Evolutionary conservation across 2,113 vertebrate genomes (phyloP).

Genomic region (Atherinomorus stipes): DNA sequence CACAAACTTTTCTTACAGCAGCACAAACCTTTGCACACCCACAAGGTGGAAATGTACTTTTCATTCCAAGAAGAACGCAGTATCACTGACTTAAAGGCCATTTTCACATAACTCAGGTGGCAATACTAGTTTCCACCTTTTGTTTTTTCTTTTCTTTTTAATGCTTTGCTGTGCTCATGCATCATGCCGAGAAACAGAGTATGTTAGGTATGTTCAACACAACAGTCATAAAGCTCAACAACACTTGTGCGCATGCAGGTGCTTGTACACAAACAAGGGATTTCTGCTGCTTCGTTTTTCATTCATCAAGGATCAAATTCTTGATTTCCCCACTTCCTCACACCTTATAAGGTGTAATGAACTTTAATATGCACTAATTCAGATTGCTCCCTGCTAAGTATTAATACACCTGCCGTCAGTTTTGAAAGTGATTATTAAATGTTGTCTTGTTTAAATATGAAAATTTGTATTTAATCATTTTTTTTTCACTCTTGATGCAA

Average conservation of each 20-base stretch:
- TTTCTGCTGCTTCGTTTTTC: slow-evolving; percentile 17
- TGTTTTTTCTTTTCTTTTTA: slow-evolving; percentile 36
- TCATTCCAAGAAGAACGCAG: slow-evolving; percentile 39
- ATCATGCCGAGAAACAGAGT: slow-evolving; percentile 26
- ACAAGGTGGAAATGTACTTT: slow-evolving; percentile 26
- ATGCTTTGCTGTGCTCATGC: slow-evolving; percentile 39
- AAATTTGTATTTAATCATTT: slow-evolving; percentile 24
- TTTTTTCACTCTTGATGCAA: background rate
- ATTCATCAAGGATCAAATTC: background rate
- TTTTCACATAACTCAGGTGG: slow-evolving; percentile 52
- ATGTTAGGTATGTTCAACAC: slow-evolving; percentile 59
- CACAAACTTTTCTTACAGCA: background rate
- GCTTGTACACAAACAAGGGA: background rate
- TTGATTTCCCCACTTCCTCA: background rate
- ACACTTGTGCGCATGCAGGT: background rate
- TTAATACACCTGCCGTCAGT: background rate
- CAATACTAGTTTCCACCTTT: slow-evolving; percentile 44
- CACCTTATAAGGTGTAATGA: too few relatives aligned
- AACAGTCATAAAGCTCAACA: slow-evolving; percentile 41
- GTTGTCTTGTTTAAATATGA: slow-evolving; percentile 7
- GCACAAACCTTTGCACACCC: slow-evolving; percentile 17
- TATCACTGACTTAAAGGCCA: slow-evolving; percentile 18
- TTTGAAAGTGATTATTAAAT: slow-evolving; percentile 8
- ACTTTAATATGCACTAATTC: background rate
- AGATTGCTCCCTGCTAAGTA: background rate